Base-by-base conservation (phyloP, 1,140 invertebrate species). In the Lordiphosa stackelbergi region DNA sequence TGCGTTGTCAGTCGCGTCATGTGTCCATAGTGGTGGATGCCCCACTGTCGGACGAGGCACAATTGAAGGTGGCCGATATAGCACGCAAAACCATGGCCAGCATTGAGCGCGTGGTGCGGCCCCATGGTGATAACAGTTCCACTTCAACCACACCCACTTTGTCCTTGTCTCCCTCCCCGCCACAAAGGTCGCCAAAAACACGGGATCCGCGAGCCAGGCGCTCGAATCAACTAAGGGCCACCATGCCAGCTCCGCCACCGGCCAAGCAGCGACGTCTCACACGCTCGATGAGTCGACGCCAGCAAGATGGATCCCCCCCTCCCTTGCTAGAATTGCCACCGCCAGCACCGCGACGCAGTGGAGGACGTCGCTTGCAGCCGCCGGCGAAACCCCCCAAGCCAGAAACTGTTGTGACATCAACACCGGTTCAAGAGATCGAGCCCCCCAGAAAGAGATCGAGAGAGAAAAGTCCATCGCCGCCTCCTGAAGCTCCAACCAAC, bases 181-280 rank as follows among this genome's bases (percentile, higher is more conserved):
- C 11, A 5, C 24, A 31, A 7, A 34, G 35, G 9, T 41, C 40
- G 37, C 1, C 35, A 3, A 40, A 16, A 10, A n/a, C 53, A 1
- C 91, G 91, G 38, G 90, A 89, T 90, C 92, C 89, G 88, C 92
- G 89, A 71, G 88, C 57, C 11, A 58, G 69, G 8, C 77, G 73
- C 8, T 46, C 48, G 7, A 53, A 63, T 8, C 54, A 68, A 42
- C 41, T 83, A 28, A 48, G 57, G 11, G 66, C 65, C 42, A 84
- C 66, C 7, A 85, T 83, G 71, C 71, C 75, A 2, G 71, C 57
- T 1, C 69, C 74, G 8, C 53, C 58, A 8, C 34, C 55, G 9
- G 5, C 57, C 0, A 79, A 81, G 24, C 58, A 55, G n/a, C 63
- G 77, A 0, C 77, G 75, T 2, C 24, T 83, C 0, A 81, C 75